Conservation (phyloP, 2,888 invertebrate genomes). For the Opisthograptis luteolata region DNA sequence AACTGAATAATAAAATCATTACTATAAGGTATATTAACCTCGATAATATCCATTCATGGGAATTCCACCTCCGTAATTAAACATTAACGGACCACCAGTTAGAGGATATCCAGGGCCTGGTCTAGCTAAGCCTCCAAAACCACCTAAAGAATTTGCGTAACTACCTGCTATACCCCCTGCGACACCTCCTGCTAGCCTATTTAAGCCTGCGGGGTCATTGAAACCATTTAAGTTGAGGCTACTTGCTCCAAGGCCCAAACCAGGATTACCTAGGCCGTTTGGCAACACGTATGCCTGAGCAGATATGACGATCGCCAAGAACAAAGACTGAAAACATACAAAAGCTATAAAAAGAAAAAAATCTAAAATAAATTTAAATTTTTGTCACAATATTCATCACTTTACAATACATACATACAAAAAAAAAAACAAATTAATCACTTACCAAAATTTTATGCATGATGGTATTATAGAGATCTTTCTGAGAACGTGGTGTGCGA, state of each 20-base stretch:
- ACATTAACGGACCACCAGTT: no score
- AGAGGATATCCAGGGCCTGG: no score
- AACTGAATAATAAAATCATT: no score
- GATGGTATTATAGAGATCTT: not conserved
- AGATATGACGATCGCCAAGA: not conserved
- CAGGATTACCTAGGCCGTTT: not conserved
- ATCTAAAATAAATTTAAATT: not conserved
- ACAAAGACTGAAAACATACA: conserved; percentile 5
- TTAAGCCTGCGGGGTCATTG: no score
- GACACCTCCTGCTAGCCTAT: no score
- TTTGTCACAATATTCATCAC: no score
- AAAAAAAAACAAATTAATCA: no score
- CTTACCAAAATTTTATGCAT: conserved; percentile 16
- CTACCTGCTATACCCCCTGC: conserved; percentile 10
- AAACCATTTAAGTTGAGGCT: not conserved
- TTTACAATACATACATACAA: no score
- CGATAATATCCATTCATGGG: no score
- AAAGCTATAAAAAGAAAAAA: not conserved
- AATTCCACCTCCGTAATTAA: no score
- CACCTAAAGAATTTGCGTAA: conserved; percentile 3
- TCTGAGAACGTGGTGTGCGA: not conserved
- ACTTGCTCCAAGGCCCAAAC: not conserved
- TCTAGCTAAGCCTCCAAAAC: no score
- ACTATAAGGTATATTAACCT: no score
- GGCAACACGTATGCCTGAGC: conserved; percentile 2